Percentiles rank a stretch among this genome's conserved stretches.
Conservation (phyloP, 2,888 invertebrate genomes). For the Lordiphosa andalusiaca region DNA sequence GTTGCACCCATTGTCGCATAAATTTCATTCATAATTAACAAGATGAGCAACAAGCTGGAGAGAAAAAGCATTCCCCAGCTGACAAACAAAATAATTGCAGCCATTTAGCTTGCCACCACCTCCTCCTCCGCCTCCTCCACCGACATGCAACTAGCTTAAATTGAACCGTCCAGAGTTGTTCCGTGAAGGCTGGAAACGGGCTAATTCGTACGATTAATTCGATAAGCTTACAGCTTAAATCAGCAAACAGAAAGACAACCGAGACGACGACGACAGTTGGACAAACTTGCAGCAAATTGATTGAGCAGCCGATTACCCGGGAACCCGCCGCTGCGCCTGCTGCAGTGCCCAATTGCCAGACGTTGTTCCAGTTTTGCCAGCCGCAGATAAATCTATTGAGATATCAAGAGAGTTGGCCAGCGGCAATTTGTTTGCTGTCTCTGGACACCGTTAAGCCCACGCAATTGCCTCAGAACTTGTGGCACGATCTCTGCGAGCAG, state of each 20-base stretch:
- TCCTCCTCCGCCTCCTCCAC: not conserved
- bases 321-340: slow-evolving; percentile 29
- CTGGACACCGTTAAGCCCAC: slow-evolving; percentile 28
- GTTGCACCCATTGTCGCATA: slow-evolving; percentile 70
- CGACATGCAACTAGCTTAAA: slow-evolving; percentile 33
- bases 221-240: slow-evolving; percentile 68
- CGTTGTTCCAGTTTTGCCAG: slow-evolving; percentile 54
- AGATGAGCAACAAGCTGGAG: slow-evolving; percentile 34
- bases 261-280: slow-evolving; percentile 38
- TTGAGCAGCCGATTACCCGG: slow-evolving; percentile 64
- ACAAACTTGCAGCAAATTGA: slow-evolving; percentile 66
- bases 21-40: slow-evolving; percentile 70
- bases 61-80: slow-evolving; percentile 19
- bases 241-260: slow-evolving; percentile 33
- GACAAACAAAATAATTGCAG: slow-evolving; percentile 65
- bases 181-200: slow-evolving; percentile 21
- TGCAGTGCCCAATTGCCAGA: slow-evolving; percentile 42
- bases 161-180: slow-evolving; percentile 51
- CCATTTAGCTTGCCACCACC: slow-evolving; percentile 44
- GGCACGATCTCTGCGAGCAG: slow-evolving; percentile 52
- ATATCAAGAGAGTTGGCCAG: slow-evolving; percentile 36
- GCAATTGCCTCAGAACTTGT: slow-evolving; percentile 20
- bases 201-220: slow-evolving; percentile 70
- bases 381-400: slow-evolving; percentile 54
- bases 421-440: slow-evolving; percentile 13